phyloP scores from a whole-genome alignment of 2,113 vertebrate species.

The Sinocyclocheilus anophthalmus region DNA sequence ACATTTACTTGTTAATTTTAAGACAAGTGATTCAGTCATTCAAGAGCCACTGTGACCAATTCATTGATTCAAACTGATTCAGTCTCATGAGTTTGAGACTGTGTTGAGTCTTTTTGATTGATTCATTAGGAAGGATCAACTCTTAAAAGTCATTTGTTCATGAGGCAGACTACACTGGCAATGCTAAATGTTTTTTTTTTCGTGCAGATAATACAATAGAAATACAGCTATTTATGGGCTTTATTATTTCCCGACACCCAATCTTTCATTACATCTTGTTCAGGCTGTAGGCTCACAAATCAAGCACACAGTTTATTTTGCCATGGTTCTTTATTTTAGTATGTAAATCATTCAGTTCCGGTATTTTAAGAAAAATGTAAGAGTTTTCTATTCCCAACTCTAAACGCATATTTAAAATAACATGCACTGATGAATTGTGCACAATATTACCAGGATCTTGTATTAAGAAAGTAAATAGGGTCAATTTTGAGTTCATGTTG shows the following conservation, averaged over 20 bases:
- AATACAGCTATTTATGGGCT: neutral
- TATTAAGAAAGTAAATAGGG: neutral
- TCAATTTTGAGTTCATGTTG: constrained; percentile 6
- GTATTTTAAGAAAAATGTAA: neutral
- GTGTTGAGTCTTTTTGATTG: neutral
- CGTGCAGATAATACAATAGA: neutral
- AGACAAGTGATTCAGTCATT: neutral
- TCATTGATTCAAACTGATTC: neutral
- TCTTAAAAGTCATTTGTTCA: neutral
- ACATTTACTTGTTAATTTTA: neutral
- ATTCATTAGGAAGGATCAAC: neutral
- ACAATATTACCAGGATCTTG: neutral
- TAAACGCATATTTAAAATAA: neutral
- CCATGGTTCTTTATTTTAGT: neutral
- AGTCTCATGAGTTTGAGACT: neutral
- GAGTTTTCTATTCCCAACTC: neutral
- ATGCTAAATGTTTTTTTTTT: neutral
- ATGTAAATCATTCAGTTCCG: neutral
- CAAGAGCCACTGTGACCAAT: neutral
- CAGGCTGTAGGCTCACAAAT: neutral
- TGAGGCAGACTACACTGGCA: neutral
- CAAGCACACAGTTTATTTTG: neutral
- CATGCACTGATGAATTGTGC: neutral
- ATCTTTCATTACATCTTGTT: neutral
- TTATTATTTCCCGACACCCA: neutral